Conservation (phyloP, 2,888 invertebrate species). For the Sipunculus nudus region DNA sequence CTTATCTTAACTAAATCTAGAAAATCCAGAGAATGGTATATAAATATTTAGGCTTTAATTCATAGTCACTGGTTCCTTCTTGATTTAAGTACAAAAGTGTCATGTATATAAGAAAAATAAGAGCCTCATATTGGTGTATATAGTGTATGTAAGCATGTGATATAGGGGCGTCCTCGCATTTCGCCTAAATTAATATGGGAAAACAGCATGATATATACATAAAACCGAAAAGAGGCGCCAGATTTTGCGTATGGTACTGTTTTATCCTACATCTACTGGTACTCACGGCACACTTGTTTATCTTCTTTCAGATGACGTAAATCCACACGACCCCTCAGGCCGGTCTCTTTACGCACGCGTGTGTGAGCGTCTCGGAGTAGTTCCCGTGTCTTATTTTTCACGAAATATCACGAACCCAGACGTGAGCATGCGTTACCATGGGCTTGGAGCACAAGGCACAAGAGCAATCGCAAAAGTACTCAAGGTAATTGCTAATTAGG, state of each 20-base stretch:
- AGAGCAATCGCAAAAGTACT: conserved; percentile 34
- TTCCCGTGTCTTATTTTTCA: conserved; percentile 59
- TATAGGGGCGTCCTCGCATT: too few relatives aligned
- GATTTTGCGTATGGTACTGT: background rate
- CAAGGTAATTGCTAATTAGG: conserved; percentile 27
- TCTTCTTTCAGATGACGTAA: conserved; percentile 16
- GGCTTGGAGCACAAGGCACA: conserved; percentile 33
- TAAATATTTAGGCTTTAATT: too few relatives aligned
- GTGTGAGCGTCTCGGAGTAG: conserved; percentile 57
- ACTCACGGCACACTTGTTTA: background rate
- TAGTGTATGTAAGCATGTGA: too few relatives aligned
- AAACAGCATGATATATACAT: too few relatives aligned
- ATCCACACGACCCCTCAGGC: conserved; percentile 48
- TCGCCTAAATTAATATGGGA: too few relatives aligned
- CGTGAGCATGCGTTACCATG: conserved; percentile 51
- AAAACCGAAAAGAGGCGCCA: too few relatives aligned
- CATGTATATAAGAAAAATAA: too few relatives aligned
- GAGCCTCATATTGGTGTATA: too few relatives aligned
- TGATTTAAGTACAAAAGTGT: too few relatives aligned
- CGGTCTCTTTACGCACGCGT: conserved; percentile 50
- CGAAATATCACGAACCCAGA: conserved; percentile 57
- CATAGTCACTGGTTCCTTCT: too few relatives aligned
- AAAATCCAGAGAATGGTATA: too few relatives aligned
- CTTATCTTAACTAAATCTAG: too few relatives aligned
- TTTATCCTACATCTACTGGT: background rate